Base-by-base conservation (phyloP, 2,888 invertebrate genomes). In the Ochropleura leucogaster region DNA sequence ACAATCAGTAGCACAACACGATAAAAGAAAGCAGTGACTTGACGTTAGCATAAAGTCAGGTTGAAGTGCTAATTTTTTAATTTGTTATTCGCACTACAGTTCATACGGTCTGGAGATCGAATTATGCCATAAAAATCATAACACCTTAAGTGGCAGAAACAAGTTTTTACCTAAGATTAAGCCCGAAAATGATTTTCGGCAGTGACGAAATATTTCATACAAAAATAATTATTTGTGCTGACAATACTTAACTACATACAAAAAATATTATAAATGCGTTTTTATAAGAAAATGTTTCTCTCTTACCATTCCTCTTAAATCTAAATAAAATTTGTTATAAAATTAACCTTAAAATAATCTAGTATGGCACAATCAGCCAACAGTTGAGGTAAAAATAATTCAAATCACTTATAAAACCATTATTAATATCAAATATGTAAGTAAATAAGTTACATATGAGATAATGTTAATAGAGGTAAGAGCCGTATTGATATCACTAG, bases 301-400 rank as follows among this genome's bases (percentile, higher is more conserved):
- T 77, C 57, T 64, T 72, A 30, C 40, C 59, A 62, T 77, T 69
- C 44, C 49, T 62, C 74, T 74, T 86, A 80, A 74, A 75, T 76
- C 80, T 88, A 86, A 83, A 74, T 81, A 83, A 83, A 80, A 73
- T 83, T 82, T 83, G 73, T 83, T 79, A 76, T 74, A 83, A 80
- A 78, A 79, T 65, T 79, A 84, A 84, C 59, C 82, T 75, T 82
- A 75, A 77, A 80, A 69, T 82, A 85, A 69, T 75, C 80, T 82
- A 79, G 12, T 86, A 89, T 89, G 88, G 88, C 89, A 89, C 88
- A 65, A 59, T n/a, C 62, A 74, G 85, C 87, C 79, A 80, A 80
- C 66, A 47, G 66, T 67, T 79, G 80, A 85, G 83, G 80, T 87
- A 84, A 85, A 80, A 49, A 63, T 62, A 78, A 69, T 70, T 72